Base-by-base conservation (phyloP, 1,140 invertebrate species). In the Drosophila aff. region DNA sequence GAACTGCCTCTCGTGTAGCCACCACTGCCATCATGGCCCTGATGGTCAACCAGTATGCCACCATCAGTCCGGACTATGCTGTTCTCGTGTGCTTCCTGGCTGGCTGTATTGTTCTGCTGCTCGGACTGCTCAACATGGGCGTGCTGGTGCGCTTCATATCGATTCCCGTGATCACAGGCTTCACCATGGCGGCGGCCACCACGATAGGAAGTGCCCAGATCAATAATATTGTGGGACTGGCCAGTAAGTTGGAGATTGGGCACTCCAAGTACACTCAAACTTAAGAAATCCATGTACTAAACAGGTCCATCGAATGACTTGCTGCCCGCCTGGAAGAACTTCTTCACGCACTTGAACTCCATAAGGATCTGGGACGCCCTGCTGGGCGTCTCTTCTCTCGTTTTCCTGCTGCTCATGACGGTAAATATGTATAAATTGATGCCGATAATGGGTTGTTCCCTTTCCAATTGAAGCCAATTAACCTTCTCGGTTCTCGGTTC, bases 61-160 rank as follows among this genome's bases (percentile, higher is more conserved):
- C 83, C 0, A 94, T 93, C 1, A 96, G 95, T 57, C 81, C 95
- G 3, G 96, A 96, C 72, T 97, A 97, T 81, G 97, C 97, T 2
- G 95, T 98, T 15, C 92, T 98, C 2, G 93, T 97, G 2, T 95
- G 96, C 28, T 97, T 99, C 79, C 86, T 98, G 13, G 95, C 95
- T 43, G 98, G 98, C 16, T 93, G 95, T 69, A 94, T 98, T 10
- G 95, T 97, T 66, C 93, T 97, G 4, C 13, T 96, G 1, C 94
- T 98, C 85, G 97, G 97, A 2, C 78, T 98, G 46, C 93, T 98
- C 26, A 96, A 98, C 85, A 94, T 98, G 91, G 98, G 98, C 59
- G 98, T 98, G 91, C 89, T 99, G 40, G 96, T 98, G 40, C 96
- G 98, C 76, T 98, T 98, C 87, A 98, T 99, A 80, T 98, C 97